Evolutionary conservation across 1,140 invertebrate species (phyloP), one percentile per base, ranked within the genome.

Genomic region (Olivierus martensii): DNA sequence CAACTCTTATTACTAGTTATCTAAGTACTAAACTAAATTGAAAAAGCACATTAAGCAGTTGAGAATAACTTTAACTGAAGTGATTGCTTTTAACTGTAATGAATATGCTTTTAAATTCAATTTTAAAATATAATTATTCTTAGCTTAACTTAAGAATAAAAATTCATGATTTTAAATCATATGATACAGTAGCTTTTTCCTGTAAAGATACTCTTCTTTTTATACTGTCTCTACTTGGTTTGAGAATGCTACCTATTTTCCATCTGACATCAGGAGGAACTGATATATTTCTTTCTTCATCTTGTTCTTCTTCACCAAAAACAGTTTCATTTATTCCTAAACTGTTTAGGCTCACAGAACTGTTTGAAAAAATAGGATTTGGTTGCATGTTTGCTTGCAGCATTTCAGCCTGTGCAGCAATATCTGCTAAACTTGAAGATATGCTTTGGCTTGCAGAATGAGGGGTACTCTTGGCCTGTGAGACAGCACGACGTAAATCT

Each of bases 331-430:
- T 57, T 38, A 57, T 61, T 3, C 62, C 62, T n/a, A 73, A 60
- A 55, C 65, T 70, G 17, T 66, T 62, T 6, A 73, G 69, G 66
- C 85, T 85, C 1, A 91, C 84, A n/a, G 84, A 82, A 63, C 86
- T 90, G 62, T 93, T 90, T 1, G 85, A 85, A 66, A 91, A 85
- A 36, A 90, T 80, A 1, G 84, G 80, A 15, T 82, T 81, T 1
- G 79, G 49, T 73, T 22, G 78, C 73, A 57, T 52, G 55, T 49
- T 19, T 43, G 43, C 48, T 51, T 64, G 62, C 15, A 56, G 17
- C 3, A 62, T 58, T 36, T 64, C 56, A 11, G 55, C 62, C 34
- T 62, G 59, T 28, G 60, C 56, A 14, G 62, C 46, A 12, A 64
- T 64, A 36, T 64, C 62, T 18, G 55, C 62, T 45, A 64, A 46